Evolutionary conservation across 2,113 vertebrate genomes (phyloP).

Genomic region (Otus sunia): DNA sequence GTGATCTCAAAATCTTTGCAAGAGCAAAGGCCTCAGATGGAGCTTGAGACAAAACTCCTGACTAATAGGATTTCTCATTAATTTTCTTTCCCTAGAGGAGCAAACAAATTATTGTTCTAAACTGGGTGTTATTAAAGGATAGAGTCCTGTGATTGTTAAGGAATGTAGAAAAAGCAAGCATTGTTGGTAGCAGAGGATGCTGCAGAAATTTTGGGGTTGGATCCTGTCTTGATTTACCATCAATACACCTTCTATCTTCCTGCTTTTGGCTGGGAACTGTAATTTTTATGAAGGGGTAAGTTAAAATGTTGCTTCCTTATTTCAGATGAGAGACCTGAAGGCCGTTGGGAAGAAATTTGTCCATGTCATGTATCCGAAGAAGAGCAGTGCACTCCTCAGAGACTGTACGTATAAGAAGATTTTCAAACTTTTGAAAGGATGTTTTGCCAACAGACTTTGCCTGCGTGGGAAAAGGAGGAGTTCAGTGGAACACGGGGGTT

Average conservation of each 20-base stretch:
- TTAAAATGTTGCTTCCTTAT: background rate
- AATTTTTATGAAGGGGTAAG: background rate
- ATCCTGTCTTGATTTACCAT: background rate
- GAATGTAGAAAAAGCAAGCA: fast-evolving
- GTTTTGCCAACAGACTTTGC: background rate
- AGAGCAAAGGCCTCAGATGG: background rate
- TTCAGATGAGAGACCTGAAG: slow-evolving; percentile 91
- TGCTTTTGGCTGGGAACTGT: background rate
- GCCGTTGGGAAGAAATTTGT: slow-evolving; percentile 96
- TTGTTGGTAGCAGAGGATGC: background rate
- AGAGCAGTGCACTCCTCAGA: slow-evolving; percentile 88
- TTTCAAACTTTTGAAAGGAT: background rate
- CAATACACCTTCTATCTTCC: fast-evolving
- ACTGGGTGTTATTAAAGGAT: background rate
- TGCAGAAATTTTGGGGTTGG: background rate
- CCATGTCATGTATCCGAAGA: slow-evolving; percentile 94
- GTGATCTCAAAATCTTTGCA: background rate
- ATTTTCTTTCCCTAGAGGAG: background rate
- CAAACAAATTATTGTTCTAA: background rate
- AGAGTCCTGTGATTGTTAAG: fast-evolving
- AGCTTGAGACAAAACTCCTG: background rate
- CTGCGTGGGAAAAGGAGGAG: background rate
- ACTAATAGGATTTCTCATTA: background rate
- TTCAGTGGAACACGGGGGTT: background rate
- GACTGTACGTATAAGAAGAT: slow-evolving; percentile 82